Base-by-base conservation (phyloP, 2,797 vertebrate species). In the Pagetopsis macropterus region DNA sequence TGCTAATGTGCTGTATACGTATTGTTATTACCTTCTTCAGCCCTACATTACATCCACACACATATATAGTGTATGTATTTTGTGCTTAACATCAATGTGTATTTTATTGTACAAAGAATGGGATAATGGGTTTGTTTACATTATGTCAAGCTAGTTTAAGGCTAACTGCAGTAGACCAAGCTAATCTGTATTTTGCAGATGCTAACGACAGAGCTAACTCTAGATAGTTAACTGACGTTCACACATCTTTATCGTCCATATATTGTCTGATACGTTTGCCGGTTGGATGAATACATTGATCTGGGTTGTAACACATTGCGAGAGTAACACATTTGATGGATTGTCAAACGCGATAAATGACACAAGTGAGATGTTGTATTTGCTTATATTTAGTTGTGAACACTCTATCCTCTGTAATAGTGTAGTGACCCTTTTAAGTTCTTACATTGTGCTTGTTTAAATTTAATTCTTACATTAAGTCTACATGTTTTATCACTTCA, bases 111-210 rank as follows among this genome's bases (percentile, higher is more conserved):
- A 3, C 1, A 3, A 7, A 58, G 13, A 6, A 45, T 56, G 31
- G 0, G 1, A 14, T 23, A 1, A 2, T 1, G n/a, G 17, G 77
- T 76, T 84, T 89, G 81, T 88, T 85, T 86, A 89, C 84, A 84
- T 72, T 15, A n/a, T 67, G 69, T 23, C 37, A 45, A 40, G 51
- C 65, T 72, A 81, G 45, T 69, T 9, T 8, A 11, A 19, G 1
- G 66, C 59, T 66, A 64, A 54, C 19, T 66, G 31, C 13, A 31
- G 45, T 17, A 10, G n/a, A 2, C n/a, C 11, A 56, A 48, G 76
- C 75, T 79, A 79, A 65, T 51, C 4, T 11, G 6, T 63, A 37
- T 9, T 40, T 52, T 27, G 14, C 40, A 58, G 10, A 48, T 31
- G 72, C 76, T 76, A 76, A 72, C 33, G n/a, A 66, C 3, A 5